Percentiles rank a stretch among this genome's conserved stretches.
phyloP scores from a whole-genome alignment of 2,113 vertebrate genomes.

The Sander lucioperca region DNA sequence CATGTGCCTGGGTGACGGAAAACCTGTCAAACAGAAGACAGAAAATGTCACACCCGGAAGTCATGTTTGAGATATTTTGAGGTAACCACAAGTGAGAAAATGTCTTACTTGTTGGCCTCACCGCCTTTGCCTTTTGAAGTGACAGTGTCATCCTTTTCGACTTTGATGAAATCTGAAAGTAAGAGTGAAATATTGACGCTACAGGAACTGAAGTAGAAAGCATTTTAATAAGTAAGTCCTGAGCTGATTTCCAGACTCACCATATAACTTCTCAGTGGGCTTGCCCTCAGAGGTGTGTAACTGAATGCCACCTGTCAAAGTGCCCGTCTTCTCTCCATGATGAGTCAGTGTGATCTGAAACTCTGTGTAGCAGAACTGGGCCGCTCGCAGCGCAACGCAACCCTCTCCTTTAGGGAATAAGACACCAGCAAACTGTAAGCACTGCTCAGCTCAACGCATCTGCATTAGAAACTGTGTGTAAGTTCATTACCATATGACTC shows the following conservation, averaged over 20 bases:
- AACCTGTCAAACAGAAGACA: constrained; percentile 62
- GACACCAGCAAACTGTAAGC: constrained; percentile 11
- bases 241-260: constrained; percentile 80
- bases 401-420: constrained; percentile 88
- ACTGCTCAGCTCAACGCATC: rapidly evolving
- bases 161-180: constrained; percentile 94
- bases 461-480: not conserved
- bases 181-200: constrained; percentile 23
- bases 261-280: constrained; percentile 94
- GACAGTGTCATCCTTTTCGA: constrained; percentile 90
- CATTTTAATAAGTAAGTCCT: rapidly evolving
- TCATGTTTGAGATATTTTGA: not conserved
- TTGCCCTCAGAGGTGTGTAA: constrained; percentile 92
- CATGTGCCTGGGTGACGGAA: constrained; percentile 71
- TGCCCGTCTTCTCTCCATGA: constrained; percentile 92
- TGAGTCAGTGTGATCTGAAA: constrained; percentile 92
- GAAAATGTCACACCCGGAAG: not conserved
- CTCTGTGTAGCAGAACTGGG: constrained; percentile 86
- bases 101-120: constrained; percentile 75
- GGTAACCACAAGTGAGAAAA: not conserved
- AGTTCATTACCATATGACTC: constrained; percentile 93
- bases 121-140: constrained; percentile 85
- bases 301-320: constrained; percentile 91
- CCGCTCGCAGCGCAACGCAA: constrained; percentile 92
- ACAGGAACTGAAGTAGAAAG: not conserved